Percentiles rank a stretch among this genome's conserved stretches.
phyloP scores from a whole-genome alignment of 2,113 vertebrate genomes.

The Ctenodactylus gundi region DNA sequence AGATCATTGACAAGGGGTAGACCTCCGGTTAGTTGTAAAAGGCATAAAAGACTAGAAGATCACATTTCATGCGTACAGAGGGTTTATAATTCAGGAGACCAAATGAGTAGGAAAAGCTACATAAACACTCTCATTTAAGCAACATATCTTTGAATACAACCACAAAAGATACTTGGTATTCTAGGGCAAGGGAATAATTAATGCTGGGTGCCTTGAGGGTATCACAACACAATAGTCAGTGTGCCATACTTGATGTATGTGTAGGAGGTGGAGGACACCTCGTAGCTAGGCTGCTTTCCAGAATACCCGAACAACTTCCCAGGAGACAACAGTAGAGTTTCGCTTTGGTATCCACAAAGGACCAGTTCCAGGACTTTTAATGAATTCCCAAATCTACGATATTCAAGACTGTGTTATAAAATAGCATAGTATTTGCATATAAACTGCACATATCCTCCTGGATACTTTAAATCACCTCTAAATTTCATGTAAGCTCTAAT shows the following conservation, averaged over 20 bases:
- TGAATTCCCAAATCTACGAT: neutral
- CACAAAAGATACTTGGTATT: slow-evolving; percentile 4
- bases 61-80: neutral
- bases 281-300: neutral
- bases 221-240: neutral
- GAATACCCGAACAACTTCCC: neutral
- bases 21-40: neutral
- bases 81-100: neutral
- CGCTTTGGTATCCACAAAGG: neutral
- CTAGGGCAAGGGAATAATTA: neutral
- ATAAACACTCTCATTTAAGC: neutral
- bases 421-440: neutral
- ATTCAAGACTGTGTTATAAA: neutral
- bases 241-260: neutral
- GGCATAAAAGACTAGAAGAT: neutral
- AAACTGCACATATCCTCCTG: neutral
- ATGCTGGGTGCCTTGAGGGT: neutral
- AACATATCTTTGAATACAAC: neutral
- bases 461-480: neutral
- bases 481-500: neutral
- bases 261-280: neutral
- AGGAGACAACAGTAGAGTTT: neutral
- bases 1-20: neutral
- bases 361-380: neutral
- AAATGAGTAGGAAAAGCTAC: neutral